phyloP scores from a whole-genome alignment of 2,888 invertebrate species.

The Synanthedon formicaeformis region DNA sequence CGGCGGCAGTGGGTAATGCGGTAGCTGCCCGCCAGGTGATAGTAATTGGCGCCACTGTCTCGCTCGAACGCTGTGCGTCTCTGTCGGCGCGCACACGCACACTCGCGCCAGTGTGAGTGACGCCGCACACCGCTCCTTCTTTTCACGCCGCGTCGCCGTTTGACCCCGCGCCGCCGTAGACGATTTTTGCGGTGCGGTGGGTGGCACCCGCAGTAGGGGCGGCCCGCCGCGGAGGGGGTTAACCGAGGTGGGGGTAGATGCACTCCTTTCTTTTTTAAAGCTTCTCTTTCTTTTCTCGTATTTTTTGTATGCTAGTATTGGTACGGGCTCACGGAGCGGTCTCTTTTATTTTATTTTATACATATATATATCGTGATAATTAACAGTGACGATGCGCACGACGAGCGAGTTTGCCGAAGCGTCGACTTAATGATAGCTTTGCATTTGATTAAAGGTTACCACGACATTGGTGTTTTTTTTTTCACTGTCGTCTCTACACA shows the following conservation, averaged over 20 bases:
- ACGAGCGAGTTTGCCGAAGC: conserved; percentile 54
- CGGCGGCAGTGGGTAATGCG: conserved; percentile 73
- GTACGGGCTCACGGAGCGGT: conserved; percentile 45
- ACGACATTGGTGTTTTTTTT: conserved; percentile 54
- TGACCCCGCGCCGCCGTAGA: conserved; percentile 69
- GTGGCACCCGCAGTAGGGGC: conserved; percentile 71
- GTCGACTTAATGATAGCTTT: conserved; percentile 63
- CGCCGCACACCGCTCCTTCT: conserved; percentile 63
- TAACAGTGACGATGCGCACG: conserved; percentile 65
- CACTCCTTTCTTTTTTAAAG: conserved; percentile 70
- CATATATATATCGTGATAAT: conserved; percentile 64
- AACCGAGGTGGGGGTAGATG: conserved; percentile 62
- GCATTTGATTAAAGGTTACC: conserved; percentile 63
- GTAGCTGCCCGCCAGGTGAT: conserved; percentile 74
- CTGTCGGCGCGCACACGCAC: conserved; percentile 63
- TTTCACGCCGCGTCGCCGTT: conserved; percentile 69
- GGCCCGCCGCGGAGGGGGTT: conserved; percentile 56
- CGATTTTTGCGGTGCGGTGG: conserved; percentile 75
- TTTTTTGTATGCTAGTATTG: conserved; percentile 63
- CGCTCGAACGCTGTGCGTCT: conserved; percentile 63
- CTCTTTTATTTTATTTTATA: conserved; percentile 64
- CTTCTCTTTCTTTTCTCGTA: conserved; percentile 70
- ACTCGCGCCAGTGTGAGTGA: conserved; percentile 44
- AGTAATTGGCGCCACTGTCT: conserved; percentile 73
- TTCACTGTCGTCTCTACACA: conserved; percentile 11